phyloP scores from a whole-genome alignment of 1,140 invertebrate species.

The Nasonia longicornis region DNA sequence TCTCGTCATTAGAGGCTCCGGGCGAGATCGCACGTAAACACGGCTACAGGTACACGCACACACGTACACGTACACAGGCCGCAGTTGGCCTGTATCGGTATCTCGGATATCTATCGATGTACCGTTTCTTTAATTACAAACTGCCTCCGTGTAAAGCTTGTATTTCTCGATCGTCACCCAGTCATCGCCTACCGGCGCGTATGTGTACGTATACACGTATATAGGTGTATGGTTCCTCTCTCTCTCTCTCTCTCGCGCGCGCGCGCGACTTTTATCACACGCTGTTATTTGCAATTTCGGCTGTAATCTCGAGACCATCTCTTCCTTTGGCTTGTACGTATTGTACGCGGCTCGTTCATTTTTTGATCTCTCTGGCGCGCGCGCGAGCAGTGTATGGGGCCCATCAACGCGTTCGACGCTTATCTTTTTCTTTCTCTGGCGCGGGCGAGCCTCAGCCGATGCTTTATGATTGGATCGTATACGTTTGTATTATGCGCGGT shows the following conservation, averaged over 20 bases:
- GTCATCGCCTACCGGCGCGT: constrained; percentile 11
- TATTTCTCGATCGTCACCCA: constrained; percentile 26
- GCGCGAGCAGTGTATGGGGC: background rate
- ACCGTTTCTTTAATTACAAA: constrained; percentile 59
- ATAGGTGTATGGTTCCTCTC: background rate
- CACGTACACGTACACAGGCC: background rate
- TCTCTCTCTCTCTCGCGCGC: too few species aligned
- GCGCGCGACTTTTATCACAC: constrained; percentile 21
- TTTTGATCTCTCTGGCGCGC: background rate
- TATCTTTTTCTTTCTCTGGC: constrained; percentile 5
- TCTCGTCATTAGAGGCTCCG: constrained; percentile 20
- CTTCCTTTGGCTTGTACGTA: constrained; percentile 2
- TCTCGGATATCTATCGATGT: constrained; percentile 51
- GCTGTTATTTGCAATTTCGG: constrained; percentile 44
- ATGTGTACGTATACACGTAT: background rate
- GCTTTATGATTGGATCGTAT: constrained; percentile 46
- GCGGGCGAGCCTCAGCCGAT: constrained; percentile 16
- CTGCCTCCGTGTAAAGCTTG: constrained; percentile 40
- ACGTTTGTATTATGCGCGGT: constrained; percentile 42
- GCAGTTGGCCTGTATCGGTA: constrained; percentile 8
- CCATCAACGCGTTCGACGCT: constrained; percentile 44
- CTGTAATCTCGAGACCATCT: constrained; percentile 35
- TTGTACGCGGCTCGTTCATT: constrained; percentile 7
- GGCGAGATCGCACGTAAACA: background rate
- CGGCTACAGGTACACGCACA: background rate